Conservation (phyloP, 2,797 vertebrate species). For the Atherinosoma microstoma region DNA sequence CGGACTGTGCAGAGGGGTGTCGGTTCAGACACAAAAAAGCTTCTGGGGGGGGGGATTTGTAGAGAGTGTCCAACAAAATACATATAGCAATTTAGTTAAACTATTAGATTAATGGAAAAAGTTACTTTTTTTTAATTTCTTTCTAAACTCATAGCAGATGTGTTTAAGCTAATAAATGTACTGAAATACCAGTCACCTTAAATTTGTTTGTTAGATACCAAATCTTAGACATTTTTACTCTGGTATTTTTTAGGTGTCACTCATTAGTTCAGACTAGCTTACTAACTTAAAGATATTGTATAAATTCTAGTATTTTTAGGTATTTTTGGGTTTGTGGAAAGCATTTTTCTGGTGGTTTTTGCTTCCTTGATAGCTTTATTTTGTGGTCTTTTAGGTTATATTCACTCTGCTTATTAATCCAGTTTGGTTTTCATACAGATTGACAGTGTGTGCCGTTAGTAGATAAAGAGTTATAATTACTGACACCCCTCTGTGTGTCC, state of each 20-base stretch:
- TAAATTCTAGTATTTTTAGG: not conserved
- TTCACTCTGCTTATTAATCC: not conserved
- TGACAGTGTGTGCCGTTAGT: not conserved
- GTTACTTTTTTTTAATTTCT: not conserved
- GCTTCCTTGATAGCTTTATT: not conserved
- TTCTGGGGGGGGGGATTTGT: not conserved
- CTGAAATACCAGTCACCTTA: not conserved
- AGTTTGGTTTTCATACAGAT: not conserved
- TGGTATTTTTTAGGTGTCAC: not conserved
- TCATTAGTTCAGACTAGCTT: not conserved
- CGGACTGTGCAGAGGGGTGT: constrained; percentile 15
- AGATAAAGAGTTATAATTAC: not conserved
- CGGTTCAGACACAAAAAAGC: constrained; percentile 6
- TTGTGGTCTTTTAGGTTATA: not conserved
- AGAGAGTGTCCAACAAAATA: not conserved
- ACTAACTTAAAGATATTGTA: not conserved
- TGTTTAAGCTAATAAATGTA: not conserved
- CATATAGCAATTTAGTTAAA: not conserved
- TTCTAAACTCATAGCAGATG: too few species aligned
- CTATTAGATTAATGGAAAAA: not conserved
- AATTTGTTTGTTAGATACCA: not conserved
- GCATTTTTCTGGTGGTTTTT: not conserved
- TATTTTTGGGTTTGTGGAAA: not conserved
- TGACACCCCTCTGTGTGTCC: not conserved
- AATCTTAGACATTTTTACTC: not conserved